Base-by-base conservation (phyloP, 2,888 invertebrate genomes). In the Aromia moschata region DNA sequence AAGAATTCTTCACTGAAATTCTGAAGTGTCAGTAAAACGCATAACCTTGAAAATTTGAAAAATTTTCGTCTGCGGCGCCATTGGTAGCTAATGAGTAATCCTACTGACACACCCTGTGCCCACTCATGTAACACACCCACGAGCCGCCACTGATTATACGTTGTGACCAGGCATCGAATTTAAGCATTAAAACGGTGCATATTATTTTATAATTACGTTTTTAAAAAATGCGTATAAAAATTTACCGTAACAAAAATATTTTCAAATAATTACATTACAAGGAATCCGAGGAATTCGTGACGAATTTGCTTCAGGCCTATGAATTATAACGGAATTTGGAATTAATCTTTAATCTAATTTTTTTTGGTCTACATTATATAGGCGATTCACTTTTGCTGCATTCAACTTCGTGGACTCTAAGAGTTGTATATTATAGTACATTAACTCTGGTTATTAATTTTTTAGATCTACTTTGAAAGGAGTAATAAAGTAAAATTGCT, bases 241-340 rank as follows among this genome's bases (percentile, higher is more conserved):
- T 46, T 46, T 46, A 46, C 46, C 46, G 46, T 36, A 46, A 46
- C 30, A 17, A 17, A 17, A 17, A 9, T 33, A 46, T 36, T 31
- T 33, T 46, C 17, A 31, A 46, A 36, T 31, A 15, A 17, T 3
- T 25, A 25, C 4, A 25, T 46, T 25, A 25, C 4, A 25, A 33
- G 31, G 17, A 17, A 31, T 46, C 31, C 9, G n/a, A 16, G 17
- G 17, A 33, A 33, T 46, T 33, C 36, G 17, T 46, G 33, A 46
- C 36, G 31, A 46, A 31, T 46, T 46, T 16, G 33, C 46, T 31
- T 15, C 17, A 10, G 33, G 46, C 40, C 15, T 16, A 7, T 30
- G 31, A 44, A 14, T 46, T 46, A 31, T 46, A 46, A 46, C 46
- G 46, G 46, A 33, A 11, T 46, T 33, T 18, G 2, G 17, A 46